phyloP scores from a whole-genome alignment of 2,113 vertebrate species.

The zebrafish (Danio rerio) region DNA sequence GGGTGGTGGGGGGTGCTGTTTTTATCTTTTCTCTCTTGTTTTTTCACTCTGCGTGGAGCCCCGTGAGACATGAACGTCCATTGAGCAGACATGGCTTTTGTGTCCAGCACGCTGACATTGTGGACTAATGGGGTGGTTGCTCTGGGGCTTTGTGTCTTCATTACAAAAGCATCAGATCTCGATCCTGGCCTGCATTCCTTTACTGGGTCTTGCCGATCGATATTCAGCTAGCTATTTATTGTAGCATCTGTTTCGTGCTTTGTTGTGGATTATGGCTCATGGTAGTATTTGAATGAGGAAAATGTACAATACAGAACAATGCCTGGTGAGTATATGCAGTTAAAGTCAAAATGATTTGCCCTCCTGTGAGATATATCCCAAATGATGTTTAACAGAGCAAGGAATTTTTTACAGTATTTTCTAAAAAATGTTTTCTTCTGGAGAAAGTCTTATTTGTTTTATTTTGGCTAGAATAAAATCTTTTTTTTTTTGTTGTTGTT shows the following conservation, averaged over 20 bases:
- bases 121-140: slow-evolving; percentile 20
- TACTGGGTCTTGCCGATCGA: not conserved
- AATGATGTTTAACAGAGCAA: too few relatives aligned
- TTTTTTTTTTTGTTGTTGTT: too few relatives aligned
- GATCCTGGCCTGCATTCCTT: not conserved
- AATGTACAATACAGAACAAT: too few relatives aligned
- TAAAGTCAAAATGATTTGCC: too few relatives aligned
- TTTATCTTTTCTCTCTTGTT: slow-evolving; percentile 27
- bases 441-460: too few relatives aligned
- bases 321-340: too few relatives aligned
- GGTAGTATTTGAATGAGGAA: too few relatives aligned
- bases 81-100: slow-evolving; percentile 55
- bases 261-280: not conserved
- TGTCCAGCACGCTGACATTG: slow-evolving; percentile 21
- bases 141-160: slow-evolving; percentile 35
- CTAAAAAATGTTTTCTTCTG: too few relatives aligned
- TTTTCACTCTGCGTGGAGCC: not conserved
- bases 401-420: too few relatives aligned
- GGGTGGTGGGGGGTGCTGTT: slow-evolving; percentile 10
- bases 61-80: slow-evolving; percentile 39
- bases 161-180: not conserved
- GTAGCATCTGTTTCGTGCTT: not conserved
- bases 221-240: not conserved
- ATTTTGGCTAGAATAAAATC: too few relatives aligned
- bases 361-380: too few relatives aligned